phyloP scores from a whole-genome alignment of 2,797 vertebrate species.

The Sciurus carolinensis region DNA sequence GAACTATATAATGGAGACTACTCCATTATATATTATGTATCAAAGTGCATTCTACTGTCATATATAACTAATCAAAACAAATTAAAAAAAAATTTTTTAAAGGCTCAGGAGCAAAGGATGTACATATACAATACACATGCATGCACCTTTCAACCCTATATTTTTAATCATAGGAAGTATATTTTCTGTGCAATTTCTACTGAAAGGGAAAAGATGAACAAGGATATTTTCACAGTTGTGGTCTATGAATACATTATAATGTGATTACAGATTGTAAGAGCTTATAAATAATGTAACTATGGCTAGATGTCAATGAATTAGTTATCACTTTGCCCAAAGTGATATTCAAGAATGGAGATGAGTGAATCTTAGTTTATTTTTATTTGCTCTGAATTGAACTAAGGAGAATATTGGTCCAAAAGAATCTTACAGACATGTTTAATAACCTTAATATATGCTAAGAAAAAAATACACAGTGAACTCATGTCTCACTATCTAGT shows the following conservation, averaged over 20 bases:
- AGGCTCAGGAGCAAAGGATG: background rate
- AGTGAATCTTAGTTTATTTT: slow-evolving; percentile 40
- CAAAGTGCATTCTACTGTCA: too few relatives aligned
- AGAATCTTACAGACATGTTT: slow-evolving; percentile 45
- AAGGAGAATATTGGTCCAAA: slow-evolving; percentile 53
- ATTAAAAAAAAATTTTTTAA: too few relatives aligned
- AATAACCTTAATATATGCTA: slow-evolving; percentile 7
- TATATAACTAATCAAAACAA: too few relatives aligned
- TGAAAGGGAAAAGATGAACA: background rate
- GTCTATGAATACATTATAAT: slow-evolving; percentile 37
- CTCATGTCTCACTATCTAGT: background rate
- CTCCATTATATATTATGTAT: too few relatives aligned
- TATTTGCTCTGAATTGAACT: slow-evolving; percentile 33
- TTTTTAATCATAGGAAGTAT: background rate
- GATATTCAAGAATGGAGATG: background rate
- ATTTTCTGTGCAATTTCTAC: background rate
- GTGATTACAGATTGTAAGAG: background rate
- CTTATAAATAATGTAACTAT: slow-evolving; percentile 52
- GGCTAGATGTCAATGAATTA: background rate
- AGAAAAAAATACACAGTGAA: background rate
- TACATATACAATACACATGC: too few relatives aligned
- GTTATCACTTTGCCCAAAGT: slow-evolving; percentile 37
- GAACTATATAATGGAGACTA: too few relatives aligned
- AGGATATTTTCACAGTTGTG: background rate
- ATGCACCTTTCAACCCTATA: background rate